Conservation (phyloP, 2,113 vertebrate species). For the Ursus arctos region DNA sequence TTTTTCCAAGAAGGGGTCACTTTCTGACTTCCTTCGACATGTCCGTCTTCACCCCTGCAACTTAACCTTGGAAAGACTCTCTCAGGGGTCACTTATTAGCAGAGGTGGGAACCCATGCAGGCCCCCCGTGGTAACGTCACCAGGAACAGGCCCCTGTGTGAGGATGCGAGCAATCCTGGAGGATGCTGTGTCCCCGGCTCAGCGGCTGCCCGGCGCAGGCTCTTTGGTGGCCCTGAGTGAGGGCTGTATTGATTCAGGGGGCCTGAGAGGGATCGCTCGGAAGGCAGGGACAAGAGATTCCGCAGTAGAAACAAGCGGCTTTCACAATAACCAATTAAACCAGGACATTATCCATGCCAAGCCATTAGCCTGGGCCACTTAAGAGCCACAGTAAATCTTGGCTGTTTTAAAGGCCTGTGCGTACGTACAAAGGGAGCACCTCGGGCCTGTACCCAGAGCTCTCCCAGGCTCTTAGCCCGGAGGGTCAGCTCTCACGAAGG, state of each 20-base stretch:
- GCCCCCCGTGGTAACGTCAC: background rate
- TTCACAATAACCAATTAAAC: slow-evolving; percentile 63
- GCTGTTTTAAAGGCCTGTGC: slow-evolving; percentile 21
- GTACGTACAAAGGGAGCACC: background rate
- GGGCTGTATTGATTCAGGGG: background rate
- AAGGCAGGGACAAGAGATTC: background rate
- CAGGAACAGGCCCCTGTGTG: background rate
- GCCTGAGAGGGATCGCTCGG: background rate
- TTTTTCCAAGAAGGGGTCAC: background rate
- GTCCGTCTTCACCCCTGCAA: background rate
- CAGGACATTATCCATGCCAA: slow-evolving; percentile 71
- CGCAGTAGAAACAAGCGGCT: slow-evolving; percentile 37
- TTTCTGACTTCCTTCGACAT: background rate
- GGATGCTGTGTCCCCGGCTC: background rate
- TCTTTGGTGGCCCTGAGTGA: background rate
- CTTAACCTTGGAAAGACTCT: background rate
- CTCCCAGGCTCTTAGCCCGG: background rate
- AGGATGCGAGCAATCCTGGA: background rate
- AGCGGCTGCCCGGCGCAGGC: accelerated
- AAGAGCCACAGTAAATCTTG: slow-evolving; percentile 58
- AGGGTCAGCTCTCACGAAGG: background rate
- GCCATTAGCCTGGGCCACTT: slow-evolving; percentile 66
- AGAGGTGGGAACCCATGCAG: background rate
- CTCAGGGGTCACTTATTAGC: background rate
- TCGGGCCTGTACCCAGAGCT: background rate